phyloP scores from a whole-genome alignment of 2,113 vertebrate genomes.

The Silurus asotus region DNA sequence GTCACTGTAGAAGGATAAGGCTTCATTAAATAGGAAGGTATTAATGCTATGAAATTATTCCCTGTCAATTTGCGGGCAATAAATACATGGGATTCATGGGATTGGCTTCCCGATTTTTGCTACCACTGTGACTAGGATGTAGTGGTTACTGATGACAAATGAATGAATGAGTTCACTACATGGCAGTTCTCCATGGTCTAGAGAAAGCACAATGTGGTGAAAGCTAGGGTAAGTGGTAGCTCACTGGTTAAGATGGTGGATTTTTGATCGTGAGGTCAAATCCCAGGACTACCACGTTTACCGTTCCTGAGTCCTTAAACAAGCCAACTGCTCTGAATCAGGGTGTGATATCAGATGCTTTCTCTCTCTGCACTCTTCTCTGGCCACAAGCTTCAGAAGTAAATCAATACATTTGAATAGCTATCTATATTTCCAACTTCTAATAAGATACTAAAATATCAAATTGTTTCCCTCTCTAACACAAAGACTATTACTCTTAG shows the following conservation, averaged over 20 bases:
- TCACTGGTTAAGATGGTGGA: no score
- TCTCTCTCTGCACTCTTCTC: background rate
- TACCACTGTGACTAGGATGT: background rate
- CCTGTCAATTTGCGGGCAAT: background rate
- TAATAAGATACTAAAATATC: background rate
- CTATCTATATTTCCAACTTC: background rate
- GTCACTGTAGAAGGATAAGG: background rate
- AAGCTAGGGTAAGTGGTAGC: background rate
- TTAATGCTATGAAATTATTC: background rate
- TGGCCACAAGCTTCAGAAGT: background rate
- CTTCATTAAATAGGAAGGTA: background rate
- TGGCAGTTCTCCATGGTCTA: background rate
- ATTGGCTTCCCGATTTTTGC: background rate
- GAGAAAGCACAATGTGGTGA: no score
- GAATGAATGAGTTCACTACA: background rate
- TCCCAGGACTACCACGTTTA: no score
- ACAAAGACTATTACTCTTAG: background rate
- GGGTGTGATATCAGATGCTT: background rate
- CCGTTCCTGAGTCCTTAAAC: no score
- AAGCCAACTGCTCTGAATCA: no score
- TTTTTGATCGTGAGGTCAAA: no score
- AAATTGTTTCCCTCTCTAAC: background rate
- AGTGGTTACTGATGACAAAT: background rate
- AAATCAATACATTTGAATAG: background rate
- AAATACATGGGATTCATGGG: background rate